Evolutionary conservation across 2,113 vertebrate genomes (phyloP), one percentile per base, ranked within the genome.

Genomic region (Erythrolamprus reginae): DNA sequence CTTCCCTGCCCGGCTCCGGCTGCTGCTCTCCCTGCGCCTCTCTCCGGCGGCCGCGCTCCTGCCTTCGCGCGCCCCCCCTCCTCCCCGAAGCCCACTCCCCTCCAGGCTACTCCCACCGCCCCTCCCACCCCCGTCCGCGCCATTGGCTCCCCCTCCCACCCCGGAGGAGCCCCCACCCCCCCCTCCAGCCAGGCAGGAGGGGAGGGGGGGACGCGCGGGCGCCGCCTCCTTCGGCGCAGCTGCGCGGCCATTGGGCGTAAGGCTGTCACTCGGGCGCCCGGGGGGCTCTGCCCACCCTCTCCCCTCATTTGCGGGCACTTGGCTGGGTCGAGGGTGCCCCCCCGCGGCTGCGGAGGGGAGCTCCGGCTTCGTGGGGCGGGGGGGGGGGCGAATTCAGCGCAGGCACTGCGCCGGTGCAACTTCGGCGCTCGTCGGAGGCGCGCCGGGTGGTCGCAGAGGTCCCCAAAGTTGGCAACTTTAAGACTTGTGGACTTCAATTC

Each of bases 11-110:
- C 33, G 15, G 65, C n/a, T 77, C 65, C 65, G n/a, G 65, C 65
- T 77, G 65, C 65, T 77, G 50, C 88, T 70, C 88, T 10, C 28
- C 53, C 33, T 48, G 28, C 45, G 21, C 7, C 7, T 77, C 23
- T 33, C 48, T 50, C 3, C 38, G n/a, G 3, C 38, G n/a, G 3
- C 53, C 42, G 38, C 56, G 47, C 52, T 50, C 23, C 56, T 10
- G 4, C 50, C 56, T 10, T 8, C 50, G 24, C n/a, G n/a, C n/a
- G 28, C 53, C 53, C 87, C 21, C 53, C 53, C 87, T 56, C 56
- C 82, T 10, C 82, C 21, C 24, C 1, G 45, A 92, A 92, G 88
- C 91, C 91, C 92, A 17, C 90, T 85, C 88, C 83, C 65, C 82
- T 86, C 26, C 82, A 10, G 83, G 86, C 56, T 50, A 86, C 89